Evolutionary conservation across 2,888 invertebrate species (phyloP).

Genomic region (Apeira syringaria): DNA sequence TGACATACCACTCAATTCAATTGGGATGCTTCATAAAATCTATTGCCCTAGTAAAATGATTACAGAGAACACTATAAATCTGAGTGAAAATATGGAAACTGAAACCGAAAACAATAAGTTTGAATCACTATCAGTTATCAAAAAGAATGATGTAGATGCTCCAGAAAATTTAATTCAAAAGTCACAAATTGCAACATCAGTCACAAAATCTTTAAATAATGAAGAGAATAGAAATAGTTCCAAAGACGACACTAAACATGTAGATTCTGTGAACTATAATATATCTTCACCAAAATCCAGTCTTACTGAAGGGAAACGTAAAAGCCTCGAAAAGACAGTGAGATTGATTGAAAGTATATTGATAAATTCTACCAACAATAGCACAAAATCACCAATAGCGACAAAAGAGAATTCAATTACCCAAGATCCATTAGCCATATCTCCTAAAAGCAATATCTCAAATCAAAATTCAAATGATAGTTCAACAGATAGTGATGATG

Average conservation of each 20-base stretch:
- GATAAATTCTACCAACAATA: slow-evolving; percentile 38
- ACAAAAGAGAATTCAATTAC: neutral
- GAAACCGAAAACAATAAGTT: neutral
- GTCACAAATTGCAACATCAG: neutral
- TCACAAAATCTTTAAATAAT: slow-evolving; percentile 1
- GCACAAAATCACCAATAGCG: slow-evolving; percentile 24
- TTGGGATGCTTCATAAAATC: neutral
- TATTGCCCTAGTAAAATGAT: neutral
- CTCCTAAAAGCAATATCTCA: slow-evolving; percentile 2
- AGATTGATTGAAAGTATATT: slow-evolving; percentile 65
- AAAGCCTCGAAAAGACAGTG: slow-evolving; percentile 66
- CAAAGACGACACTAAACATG: too few species aligned
- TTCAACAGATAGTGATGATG: slow-evolving; percentile 3
- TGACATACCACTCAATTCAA: neutral
- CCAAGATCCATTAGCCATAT: slow-evolving; percentile 7
- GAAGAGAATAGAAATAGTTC: too few species aligned
- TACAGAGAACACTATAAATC: neutral
- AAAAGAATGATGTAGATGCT: neutral
- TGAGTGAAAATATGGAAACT: neutral
- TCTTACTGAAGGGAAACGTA: slow-evolving; percentile 46
- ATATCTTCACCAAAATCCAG: slow-evolving; percentile 29
- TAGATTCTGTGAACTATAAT: too few species aligned
- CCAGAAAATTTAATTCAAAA: slow-evolving; percentile 2
- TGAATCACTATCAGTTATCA: too few species aligned
- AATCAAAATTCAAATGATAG: neutral